Conservation (phyloP, 2,113 vertebrate genomes). For the Amphilophus citrinellus region DNA sequence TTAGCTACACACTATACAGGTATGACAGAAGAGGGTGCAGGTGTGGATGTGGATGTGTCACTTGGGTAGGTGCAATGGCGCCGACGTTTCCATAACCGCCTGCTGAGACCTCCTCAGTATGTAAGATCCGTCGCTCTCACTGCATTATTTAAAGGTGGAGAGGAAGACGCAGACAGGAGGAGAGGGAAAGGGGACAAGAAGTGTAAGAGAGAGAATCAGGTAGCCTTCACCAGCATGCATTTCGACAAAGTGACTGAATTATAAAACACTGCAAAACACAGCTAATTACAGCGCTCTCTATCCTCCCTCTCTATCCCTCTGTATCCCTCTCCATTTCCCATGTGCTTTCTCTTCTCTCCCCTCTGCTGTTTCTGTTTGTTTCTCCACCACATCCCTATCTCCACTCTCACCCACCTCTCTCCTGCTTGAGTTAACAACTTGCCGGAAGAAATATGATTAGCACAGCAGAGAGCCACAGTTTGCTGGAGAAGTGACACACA, state of each 20-base stretch:
- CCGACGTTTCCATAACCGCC: slow-evolving; percentile 54
- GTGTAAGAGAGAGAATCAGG: slow-evolving; percentile 42
- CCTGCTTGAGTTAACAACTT: slow-evolving; percentile 56
- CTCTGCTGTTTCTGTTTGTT: slow-evolving; percentile 38
- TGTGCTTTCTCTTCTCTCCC: slow-evolving; percentile 28
- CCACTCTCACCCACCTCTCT: slow-evolving; percentile 10
- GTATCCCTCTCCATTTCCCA: slow-evolving; percentile 24
- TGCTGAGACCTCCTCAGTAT: slow-evolving; percentile 71
- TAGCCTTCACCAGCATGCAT: slow-evolving; percentile 40
- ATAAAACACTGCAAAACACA: slow-evolving; percentile 43
- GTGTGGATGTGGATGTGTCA: slow-evolving; percentile 53
- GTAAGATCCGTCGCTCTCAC: slow-evolving; percentile 63
- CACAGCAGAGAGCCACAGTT: slow-evolving; percentile 63
- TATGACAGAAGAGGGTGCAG: slow-evolving; percentile 61
- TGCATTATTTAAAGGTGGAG: slow-evolving; percentile 76
- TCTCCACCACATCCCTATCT: slow-evolving; percentile 12
- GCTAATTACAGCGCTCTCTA: slow-evolving; percentile 62
- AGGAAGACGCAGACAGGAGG: slow-evolving; percentile 25
- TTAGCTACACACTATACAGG: slow-evolving; percentile 42
- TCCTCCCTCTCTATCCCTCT: neutral
- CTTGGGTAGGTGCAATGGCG: slow-evolving; percentile 46
- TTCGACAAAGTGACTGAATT: slow-evolving; percentile 31
- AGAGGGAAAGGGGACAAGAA: slow-evolving; percentile 12
- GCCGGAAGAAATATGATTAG: slow-evolving; percentile 73
- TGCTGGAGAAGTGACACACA: slow-evolving; percentile 49